A percentile compares a stretch with the other conserved stretches of the same genome.
Evolutionary conservation across 1,140 invertebrate genomes (phyloP).

Genomic region (Pygmarrhopalites habei): DNA sequence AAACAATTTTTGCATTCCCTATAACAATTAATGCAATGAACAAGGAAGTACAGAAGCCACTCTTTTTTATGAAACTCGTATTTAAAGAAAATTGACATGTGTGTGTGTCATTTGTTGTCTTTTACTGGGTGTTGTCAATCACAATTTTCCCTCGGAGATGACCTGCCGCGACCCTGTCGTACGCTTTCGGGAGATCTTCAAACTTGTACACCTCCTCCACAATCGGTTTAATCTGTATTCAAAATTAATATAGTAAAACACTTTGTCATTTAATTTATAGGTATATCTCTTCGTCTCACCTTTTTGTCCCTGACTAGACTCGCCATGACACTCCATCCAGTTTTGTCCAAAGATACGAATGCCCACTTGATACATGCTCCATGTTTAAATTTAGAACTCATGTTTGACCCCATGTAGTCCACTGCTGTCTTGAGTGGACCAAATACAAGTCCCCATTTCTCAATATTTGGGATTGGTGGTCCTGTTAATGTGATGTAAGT

Average conservation of each 20-base stretch:
- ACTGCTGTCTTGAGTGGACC: conserved; percentile 13
- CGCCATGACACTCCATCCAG: background rate
- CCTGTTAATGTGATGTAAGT: conserved; percentile 77
- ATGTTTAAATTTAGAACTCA: conserved; percentile 1
- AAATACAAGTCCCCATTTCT: conserved; percentile 60
- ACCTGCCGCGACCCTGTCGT: conserved; percentile 45
- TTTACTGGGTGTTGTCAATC: no score
- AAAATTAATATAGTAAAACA: no score
- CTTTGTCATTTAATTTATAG: no score
- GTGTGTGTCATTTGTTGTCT: no score
- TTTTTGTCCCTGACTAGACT: background rate
- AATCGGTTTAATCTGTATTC: conserved; percentile 46
- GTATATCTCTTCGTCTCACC: no score
- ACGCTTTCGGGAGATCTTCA: conserved; percentile 46
- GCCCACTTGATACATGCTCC: conserved; percentile 26
- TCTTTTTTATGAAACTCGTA: no score
- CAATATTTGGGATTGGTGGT: conserved; percentile 71
- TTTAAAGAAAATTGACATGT: no score
- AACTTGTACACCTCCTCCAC: conserved; percentile 48
- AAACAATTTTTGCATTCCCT: no score
- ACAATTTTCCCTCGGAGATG: conserved; percentile 50
- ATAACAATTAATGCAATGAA: no score
- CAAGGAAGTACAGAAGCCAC: no score
- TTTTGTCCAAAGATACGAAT: conserved; percentile 14
- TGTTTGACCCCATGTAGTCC: conserved; percentile 1